Evolutionary conservation across 2,888 invertebrate species (phyloP), one percentile per base, ranked within the genome.

Genomic region (Chymomyza caudatula): DNA sequence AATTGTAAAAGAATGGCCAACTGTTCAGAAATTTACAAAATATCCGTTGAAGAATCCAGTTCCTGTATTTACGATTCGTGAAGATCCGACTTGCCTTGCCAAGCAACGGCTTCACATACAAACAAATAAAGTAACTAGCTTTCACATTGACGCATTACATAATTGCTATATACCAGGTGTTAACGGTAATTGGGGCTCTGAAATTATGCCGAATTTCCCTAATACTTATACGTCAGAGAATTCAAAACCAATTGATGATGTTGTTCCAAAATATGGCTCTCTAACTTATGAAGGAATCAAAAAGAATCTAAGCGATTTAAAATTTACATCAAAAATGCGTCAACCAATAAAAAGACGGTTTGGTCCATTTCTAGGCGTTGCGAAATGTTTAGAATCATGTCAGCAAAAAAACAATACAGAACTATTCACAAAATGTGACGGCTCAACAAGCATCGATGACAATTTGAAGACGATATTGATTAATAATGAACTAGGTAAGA

Each of bases 121-220:
- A 76, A 88, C 88, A 2, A 88, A 86, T 65, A 72, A 86, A 67
- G 85, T 91, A 4, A 90, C 90, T 1, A 86, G 89, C 55, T 91
- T 91, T 73, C 92, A 92, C 70, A 92, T 94, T 63, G 90, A 91
- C 67, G 91, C 92, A 63, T 89, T 93, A 63, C 93, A 93, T 87
- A 90, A 92, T 86, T 90, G 89, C 44, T 90, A 87, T 70, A 89
- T 93, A 73, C 91, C 92, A 56, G 93, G 93, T 68, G 90, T 94
- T 55, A 94, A 93, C 88, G 94, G 93, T 72, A 93, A 93, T 67
- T 91, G 92, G 90, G 20, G 87, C 73, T 49, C 6, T 37, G 1
- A 20, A 23, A 52, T 6, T 5, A n/a, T n/a, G n/a, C n/a, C n/a
- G n/a, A n/a, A n/a, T n/a, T n/a, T n/a, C n/a, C 15, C 58, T 11